Conservation (phyloP, 2,888 invertebrate genomes). For the Drosophila histrio region DNA sequence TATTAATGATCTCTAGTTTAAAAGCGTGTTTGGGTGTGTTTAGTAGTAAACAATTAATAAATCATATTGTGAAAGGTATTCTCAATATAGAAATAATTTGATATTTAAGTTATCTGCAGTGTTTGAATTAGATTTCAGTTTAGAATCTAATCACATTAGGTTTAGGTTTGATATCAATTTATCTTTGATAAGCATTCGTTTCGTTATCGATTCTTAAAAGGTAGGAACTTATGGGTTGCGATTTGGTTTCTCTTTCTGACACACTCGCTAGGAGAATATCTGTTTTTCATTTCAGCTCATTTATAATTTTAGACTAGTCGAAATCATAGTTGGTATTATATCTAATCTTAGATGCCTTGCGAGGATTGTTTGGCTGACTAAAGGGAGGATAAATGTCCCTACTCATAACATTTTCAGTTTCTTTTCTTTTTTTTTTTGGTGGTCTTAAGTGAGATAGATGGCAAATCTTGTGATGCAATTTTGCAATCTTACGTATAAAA, state of each 20-base stretch:
- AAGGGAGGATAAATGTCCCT: conserved; percentile 25
- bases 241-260: conserved; percentile 18
- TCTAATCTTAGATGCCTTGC: conserved; percentile 30
- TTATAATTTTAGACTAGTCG: conserved; percentile 56
- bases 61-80: background rate
- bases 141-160: background rate
- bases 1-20: conserved; percentile 17
- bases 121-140: background rate
- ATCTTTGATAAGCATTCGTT: conserved; percentile 1
- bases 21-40: background rate
- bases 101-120: background rate
- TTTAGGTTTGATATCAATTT: background rate
- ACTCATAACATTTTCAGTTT: background rate
- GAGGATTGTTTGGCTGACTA: conserved; percentile 53
- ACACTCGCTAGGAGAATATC: conserved; percentile 24
- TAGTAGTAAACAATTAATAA: background rate
- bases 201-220: conserved; percentile 18
- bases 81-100: conserved; percentile 1
- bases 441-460: conserved; percentile 55
- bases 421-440: conserved; percentile 17
- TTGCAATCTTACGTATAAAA: conserved; percentile 15
- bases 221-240: conserved; percentile 56
- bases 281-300: conserved; percentile 37
- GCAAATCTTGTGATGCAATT: conserved; percentile 36
- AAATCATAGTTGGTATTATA: conserved; percentile 22